phyloP scores from a whole-genome alignment of 1,140 invertebrate genomes.

The Dryas iulia region DNA sequence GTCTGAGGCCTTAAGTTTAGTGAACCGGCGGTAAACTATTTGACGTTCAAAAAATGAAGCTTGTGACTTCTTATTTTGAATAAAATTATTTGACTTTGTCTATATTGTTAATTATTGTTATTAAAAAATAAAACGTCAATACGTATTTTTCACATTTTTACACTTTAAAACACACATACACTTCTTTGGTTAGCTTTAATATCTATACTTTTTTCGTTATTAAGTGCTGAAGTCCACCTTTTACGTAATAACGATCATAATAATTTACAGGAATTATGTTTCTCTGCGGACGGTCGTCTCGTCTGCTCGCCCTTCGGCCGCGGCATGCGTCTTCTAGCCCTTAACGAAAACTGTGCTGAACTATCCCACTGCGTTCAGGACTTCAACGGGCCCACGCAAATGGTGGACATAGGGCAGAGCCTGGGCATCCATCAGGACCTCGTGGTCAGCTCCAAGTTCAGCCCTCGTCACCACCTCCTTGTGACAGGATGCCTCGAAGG shows the following conservation, averaged over 20 bases:
- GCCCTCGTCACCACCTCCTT: conserved; percentile 90
- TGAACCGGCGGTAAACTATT: no score
- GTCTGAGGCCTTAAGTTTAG: no score
- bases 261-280: conserved; percentile 87
- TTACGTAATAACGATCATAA: not conserved
- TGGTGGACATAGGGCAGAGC: conserved; percentile 84
- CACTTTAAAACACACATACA: no score
- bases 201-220: no score
- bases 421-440: conserved; percentile 88
- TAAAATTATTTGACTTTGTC: no score
- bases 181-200: no score
- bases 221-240: no score
- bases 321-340: conserved; percentile 90
- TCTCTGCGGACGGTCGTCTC: conserved; percentile 92
- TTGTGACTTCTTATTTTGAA: no score
- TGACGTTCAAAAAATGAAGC: no score
- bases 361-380: conserved; percentile 85
- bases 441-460: conserved; percentile 96
- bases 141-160: no score
- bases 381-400: conserved; percentile 51
- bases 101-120: no score
- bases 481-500: conserved; percentile 94
- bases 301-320: conserved; percentile 94
- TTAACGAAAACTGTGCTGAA: conserved; percentile 89
- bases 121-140: no score